Conservation (phyloP, 2,888 invertebrate species). For the Thymelicus lineola region DNA sequence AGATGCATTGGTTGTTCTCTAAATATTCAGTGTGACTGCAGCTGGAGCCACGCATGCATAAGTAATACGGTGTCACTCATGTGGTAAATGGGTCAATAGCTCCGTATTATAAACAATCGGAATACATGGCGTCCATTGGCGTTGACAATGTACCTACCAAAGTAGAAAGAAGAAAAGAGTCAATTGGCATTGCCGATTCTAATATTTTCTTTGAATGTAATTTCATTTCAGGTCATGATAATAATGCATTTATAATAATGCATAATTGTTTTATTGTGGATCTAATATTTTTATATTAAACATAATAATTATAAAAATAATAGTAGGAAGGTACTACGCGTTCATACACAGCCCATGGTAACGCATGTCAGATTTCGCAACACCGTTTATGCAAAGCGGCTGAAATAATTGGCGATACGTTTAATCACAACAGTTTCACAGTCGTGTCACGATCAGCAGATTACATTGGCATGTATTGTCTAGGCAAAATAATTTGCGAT, state of each 20-base stretch:
- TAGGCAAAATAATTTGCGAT: slow-evolving; percentile 51
- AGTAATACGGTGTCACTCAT: slow-evolving; percentile 71
- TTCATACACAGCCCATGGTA: not conserved
- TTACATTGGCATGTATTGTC: slow-evolving; percentile 36
- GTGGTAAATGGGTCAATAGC: slow-evolving; percentile 76
- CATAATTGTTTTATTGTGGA: no score
- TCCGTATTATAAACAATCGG: slow-evolving; percentile 47
- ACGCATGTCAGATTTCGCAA: slow-evolving; percentile 12
- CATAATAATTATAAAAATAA: no score
- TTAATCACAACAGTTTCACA: slow-evolving; percentile 25
- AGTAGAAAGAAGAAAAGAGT: no score
- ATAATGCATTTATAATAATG: no score
- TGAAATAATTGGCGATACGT: slow-evolving; percentile 28
- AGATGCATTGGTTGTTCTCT: slow-evolving; percentile 53
- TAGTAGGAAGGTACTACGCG: not conserved
- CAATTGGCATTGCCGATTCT: no score
- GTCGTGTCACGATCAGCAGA: slow-evolving; percentile 34
- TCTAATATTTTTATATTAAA: no score
- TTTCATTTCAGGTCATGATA: no score
- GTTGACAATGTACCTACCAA: not conserved
- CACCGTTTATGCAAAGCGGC: slow-evolving; percentile 7
- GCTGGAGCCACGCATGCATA: slow-evolving; percentile 73
- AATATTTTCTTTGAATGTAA: no score
- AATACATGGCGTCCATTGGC: not conserved
- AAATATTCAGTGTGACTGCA: slow-evolving; percentile 70